Percentiles rank a stretch among this genome's conserved stretches.
phyloP scores from a whole-genome alignment of 2,113 vertebrate species.

The Sturnira hondurensis region DNA sequence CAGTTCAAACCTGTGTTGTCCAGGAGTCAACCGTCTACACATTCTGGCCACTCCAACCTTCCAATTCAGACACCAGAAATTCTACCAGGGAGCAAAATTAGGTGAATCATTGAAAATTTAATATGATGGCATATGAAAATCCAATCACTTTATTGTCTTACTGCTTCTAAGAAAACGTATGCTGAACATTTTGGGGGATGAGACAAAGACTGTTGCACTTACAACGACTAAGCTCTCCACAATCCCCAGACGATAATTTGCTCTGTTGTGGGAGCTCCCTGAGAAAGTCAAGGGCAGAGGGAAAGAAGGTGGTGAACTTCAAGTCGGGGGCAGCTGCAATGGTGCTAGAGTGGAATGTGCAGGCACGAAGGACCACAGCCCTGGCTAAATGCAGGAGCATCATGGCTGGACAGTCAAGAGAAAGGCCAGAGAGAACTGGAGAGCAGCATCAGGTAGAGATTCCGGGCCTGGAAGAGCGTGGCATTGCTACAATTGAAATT shows the following conservation, averaged over 20 bases:
- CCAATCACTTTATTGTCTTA: neutral
- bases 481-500: too few relatives aligned
- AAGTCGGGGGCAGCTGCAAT: neutral
- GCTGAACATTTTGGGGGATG: neutral
- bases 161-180: neutral
- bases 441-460: neutral
- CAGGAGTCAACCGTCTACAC: neutral
- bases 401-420: too few relatives aligned
- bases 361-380: neutral
- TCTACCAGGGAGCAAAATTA: neutral
- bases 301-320: neutral
- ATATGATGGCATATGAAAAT: neutral
- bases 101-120: neutral
- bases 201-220: neutral
- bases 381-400: neutral
- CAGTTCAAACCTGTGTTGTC: neutral
- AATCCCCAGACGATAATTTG: neutral
- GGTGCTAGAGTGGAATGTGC: neutral
- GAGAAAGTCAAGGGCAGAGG: neutral
- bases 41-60: neutral
- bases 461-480: neutral
- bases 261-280: neutral
- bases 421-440: neutral
- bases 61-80: neutral
- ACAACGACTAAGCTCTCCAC: neutral